Conservation (phyloP, 92 coral and sea anemone genomes). For the Isaurus tuberculatus region DNA sequence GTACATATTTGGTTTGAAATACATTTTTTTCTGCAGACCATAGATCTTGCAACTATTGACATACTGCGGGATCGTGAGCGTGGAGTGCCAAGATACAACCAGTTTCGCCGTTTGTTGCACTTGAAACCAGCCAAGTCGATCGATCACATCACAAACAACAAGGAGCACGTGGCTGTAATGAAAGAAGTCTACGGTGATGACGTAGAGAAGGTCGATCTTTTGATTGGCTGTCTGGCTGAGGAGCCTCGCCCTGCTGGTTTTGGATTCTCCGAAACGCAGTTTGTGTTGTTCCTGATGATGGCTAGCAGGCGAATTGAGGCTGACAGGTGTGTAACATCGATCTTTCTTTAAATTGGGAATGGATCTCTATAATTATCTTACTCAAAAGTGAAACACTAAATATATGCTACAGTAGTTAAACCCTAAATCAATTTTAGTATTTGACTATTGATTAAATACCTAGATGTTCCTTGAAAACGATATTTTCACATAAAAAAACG, state of each 20-base stretch:
- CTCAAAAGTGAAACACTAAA: too few species aligned
- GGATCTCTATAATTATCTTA: too few species aligned
- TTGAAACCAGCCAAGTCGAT: constrained; percentile 77
- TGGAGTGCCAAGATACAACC: constrained; percentile 82
- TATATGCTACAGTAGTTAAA: too few species aligned
- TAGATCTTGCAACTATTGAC: constrained; percentile 84
- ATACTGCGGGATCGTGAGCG: constrained; percentile 86
- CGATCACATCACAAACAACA: constrained; percentile 74
- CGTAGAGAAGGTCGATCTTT: constrained; percentile 79
- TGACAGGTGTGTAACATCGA: constrained; percentile 62
- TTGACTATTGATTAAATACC: too few species aligned
- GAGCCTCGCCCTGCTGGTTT: constrained; percentile 84
- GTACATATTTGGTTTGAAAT: too few species aligned
- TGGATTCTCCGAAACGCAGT: constrained; percentile 89
- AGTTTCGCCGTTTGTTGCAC: constrained; percentile 71
- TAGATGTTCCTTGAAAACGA: too few species aligned
- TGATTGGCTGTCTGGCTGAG: constrained; percentile 87
- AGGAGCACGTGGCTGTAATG: constrained; percentile 64
- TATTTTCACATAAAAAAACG: too few species aligned
- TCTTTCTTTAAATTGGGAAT: background rate
- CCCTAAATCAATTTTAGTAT: too few species aligned
- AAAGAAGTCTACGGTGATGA: constrained; percentile 74
- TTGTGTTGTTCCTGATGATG: constrained; percentile 76
- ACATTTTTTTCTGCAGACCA: constrained; percentile 37
- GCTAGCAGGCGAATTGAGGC: constrained; percentile 82